Evolutionary conservation across 2,888 invertebrate genomes (phyloP).

Genomic region (Pheosia gnoma): DNA sequence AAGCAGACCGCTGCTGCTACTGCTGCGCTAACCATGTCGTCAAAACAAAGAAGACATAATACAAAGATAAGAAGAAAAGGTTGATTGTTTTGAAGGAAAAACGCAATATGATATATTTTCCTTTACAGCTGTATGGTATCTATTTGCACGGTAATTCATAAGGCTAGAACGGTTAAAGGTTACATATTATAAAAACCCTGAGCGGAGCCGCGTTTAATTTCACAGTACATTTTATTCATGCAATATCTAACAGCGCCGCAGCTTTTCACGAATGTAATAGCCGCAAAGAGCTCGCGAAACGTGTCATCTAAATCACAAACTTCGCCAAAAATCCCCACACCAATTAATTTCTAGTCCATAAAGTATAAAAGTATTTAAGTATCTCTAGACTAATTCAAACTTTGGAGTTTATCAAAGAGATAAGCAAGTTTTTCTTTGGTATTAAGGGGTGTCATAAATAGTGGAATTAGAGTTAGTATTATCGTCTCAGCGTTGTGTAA

Average conservation of each 20-base stretch:
- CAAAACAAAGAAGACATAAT: too few species aligned
- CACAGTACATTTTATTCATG: not conserved
- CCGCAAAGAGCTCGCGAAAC: constrained; percentile 34
- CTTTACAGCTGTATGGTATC: too few species aligned
- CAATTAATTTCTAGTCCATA: constrained; percentile 45
- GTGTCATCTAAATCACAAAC: constrained; percentile 43
- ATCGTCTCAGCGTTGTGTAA: constrained; percentile 66
- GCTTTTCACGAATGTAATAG: constrained; percentile 41
- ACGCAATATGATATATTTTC: too few species aligned
- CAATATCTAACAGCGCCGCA: not conserved
- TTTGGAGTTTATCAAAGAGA: constrained; percentile 57
- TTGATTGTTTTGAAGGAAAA: too few species aligned
- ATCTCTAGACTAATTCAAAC: constrained; percentile 51
- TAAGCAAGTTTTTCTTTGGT: constrained; percentile 72
- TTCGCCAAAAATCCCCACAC: constrained; percentile 34
- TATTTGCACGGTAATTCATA: too few species aligned
- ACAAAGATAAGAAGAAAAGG: too few species aligned
- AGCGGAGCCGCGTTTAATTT: not conserved
- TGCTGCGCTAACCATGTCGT: too few species aligned
- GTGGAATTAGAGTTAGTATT: constrained; percentile 73
- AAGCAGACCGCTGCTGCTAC: too few species aligned
- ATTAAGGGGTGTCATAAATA: constrained; percentile 73
- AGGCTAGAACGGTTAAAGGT: too few species aligned
- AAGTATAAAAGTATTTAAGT: constrained; percentile 38
- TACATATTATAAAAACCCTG: too few species aligned